Evolutionary conservation across 37 sponge, comb jelly and placozoan genomes (phyloP).

Genomic region (Oopsacas minuta): DNA sequence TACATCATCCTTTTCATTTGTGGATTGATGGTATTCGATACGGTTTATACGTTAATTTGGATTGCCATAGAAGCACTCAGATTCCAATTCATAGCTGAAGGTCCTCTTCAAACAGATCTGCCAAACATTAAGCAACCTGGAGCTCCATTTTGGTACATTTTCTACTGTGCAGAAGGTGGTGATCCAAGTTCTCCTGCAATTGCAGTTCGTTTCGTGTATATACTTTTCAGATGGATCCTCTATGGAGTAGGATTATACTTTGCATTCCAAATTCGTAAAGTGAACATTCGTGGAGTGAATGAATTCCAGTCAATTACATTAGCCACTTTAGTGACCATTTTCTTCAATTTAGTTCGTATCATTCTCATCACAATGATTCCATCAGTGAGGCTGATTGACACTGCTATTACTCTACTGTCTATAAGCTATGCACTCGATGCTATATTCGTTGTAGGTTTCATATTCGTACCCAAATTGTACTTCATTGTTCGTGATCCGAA

Average conservation of each 20-base stretch:
- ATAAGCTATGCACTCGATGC: background rate
- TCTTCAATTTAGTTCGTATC: constrained; percentile 7
- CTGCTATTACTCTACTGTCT: background rate
- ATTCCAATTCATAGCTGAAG: background rate
- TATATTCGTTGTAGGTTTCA: background rate
- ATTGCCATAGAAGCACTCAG: background rate
- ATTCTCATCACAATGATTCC: constrained; percentile 4
- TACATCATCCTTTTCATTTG: background rate
- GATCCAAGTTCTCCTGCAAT: background rate
- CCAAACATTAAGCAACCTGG: background rate
- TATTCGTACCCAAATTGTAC: constrained; percentile 1
- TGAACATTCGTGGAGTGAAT: background rate
- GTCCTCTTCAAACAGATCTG: background rate
- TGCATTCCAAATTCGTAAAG: background rate
- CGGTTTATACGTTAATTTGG: background rate
- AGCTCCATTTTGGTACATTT: background rate
- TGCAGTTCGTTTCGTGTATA: background rate
- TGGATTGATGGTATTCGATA: background rate
- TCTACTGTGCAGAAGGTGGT: constrained; percentile 2
- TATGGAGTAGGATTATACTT: background rate
- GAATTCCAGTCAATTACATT: background rate
- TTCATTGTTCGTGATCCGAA: background rate
- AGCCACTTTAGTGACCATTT: background rate
- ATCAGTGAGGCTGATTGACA: background rate
- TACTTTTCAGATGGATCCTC: background rate